These are phyloP conservation scores for Perdita meconis DNA, from an alignment of 2,888 invertebrate species.

Conservation along the genomic window DNA sequence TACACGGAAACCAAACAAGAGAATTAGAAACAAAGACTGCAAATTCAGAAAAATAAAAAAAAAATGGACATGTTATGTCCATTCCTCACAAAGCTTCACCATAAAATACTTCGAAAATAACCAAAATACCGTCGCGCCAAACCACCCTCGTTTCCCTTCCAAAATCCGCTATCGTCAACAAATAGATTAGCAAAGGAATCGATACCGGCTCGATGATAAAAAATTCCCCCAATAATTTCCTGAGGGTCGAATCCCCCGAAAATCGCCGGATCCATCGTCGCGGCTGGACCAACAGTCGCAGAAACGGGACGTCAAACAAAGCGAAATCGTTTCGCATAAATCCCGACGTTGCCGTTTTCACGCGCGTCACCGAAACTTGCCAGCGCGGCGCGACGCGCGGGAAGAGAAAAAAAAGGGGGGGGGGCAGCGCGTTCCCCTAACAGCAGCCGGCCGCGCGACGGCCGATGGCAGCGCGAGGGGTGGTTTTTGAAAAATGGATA, in stretches of 20 bases:
- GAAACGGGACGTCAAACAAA: constrained; percentile 38
- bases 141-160: too few relatives aligned
- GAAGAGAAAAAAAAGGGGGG: background rate
- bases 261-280: too few relatives aligned
- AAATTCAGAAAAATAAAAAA: too few relatives aligned
- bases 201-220: background rate
- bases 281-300: constrained; percentile 2
- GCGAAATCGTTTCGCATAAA: constrained; percentile 28
- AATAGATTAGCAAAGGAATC: too few relatives aligned
- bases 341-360: constrained; percentile 35
- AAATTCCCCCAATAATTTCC: constrained; percentile 14
- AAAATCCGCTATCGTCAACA: too few relatives aligned
- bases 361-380: constrained; percentile 29
- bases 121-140: too few relatives aligned
- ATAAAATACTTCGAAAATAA: too few relatives aligned
- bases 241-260: constrained; percentile 13
- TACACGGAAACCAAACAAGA: too few relatives aligned
- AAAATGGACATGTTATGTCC: too few relatives aligned
- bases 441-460: constrained; percentile 28
- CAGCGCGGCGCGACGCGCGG: too few relatives aligned
- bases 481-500: constrained; percentile 62
- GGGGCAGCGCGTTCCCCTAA: constrained; percentile 3
- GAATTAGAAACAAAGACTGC: too few relatives aligned
- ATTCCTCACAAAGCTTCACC: too few relatives aligned
- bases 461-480: constrained; percentile 14